A percentile compares a stretch with the other conserved stretches of the same genome.
Conservation (phyloP, 2,888 invertebrate genomes). For the Liodrosophila aerea region DNA sequence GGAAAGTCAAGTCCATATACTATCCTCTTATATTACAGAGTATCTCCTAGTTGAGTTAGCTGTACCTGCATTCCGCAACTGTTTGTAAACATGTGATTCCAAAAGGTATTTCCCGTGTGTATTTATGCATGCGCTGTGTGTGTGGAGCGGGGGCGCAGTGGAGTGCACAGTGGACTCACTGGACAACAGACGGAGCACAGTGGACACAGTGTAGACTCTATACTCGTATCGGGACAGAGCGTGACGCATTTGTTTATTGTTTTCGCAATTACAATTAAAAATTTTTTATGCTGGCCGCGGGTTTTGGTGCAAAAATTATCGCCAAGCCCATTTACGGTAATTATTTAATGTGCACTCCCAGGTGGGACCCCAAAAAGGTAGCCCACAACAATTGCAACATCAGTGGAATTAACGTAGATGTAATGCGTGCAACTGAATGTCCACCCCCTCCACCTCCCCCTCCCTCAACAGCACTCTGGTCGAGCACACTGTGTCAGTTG, state of each 20-base stretch:
- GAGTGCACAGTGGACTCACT: constrained; percentile 5
- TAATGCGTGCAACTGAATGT: constrained; percentile 41
- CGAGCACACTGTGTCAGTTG: constrained; percentile 65
- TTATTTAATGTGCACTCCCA: constrained; percentile 81
- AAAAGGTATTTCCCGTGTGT: constrained; percentile 60
- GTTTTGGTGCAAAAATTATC: constrained; percentile 79
- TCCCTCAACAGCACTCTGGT: constrained; percentile 7
- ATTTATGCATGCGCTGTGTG: constrained; percentile 53
- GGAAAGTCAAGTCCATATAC: no score
- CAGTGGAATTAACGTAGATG: constrained; percentile 56
- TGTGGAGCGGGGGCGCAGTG: background rate
- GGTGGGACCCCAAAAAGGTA: constrained; percentile 56
- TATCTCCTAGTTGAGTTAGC: constrained; percentile 2
- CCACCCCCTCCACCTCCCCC: background rate
- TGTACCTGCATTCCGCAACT: background rate
- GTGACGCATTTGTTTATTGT: constrained; percentile 76
- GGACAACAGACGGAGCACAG: background rate
- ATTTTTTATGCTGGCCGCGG: constrained; percentile 44
- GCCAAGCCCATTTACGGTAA: constrained; percentile 81
- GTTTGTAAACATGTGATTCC: constrained; percentile 19
- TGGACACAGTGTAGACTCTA: constrained; percentile 2
- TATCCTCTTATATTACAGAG: background rate
- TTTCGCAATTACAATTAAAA: constrained; percentile 78
- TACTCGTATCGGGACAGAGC: constrained; percentile 17
- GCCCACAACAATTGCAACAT: constrained; percentile 36